Conservation (phyloP, 1,140 invertebrate species). For the Heliconius hewitsoni region DNA sequence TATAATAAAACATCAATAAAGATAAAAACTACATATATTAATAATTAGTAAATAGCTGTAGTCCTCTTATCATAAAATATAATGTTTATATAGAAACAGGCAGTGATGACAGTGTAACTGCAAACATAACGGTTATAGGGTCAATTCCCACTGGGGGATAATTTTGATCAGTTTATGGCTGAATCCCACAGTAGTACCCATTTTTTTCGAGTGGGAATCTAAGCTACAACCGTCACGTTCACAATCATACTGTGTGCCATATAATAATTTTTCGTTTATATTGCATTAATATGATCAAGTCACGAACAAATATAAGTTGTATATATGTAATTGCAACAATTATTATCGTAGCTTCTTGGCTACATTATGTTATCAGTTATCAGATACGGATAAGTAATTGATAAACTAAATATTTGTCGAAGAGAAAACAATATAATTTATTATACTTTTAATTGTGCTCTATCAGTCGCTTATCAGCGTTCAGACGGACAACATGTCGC, state of each 20-base stretch:
- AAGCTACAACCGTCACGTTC: too few species aligned
- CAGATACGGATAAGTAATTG: not conserved
- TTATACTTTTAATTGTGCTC: slow-evolving; percentile 5
- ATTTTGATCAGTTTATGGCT: not conserved
- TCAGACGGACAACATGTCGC: slow-evolving; percentile 25
- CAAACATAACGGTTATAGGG: not conserved
- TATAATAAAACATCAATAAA: slow-evolving; percentile 6
- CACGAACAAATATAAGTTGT: not conserved
- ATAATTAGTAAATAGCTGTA: not conserved
- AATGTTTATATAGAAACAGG: not conserved
- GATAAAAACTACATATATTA: not conserved
- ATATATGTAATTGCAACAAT: not conserved
- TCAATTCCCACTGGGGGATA: not conserved
- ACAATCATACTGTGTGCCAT: too few species aligned
- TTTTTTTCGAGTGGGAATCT: too few species aligned
- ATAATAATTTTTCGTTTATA: too few species aligned
- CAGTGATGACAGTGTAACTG: not conserved
- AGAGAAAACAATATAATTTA: slow-evolving; percentile 4
- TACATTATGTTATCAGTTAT: slow-evolving; percentile 3
- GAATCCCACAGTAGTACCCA: too few species aligned
- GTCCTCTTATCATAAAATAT: not conserved
- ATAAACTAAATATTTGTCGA: not conserved
- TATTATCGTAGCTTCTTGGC: not conserved
- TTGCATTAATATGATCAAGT: not conserved
- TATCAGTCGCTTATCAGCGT: not conserved